These are phyloP conservation scores for Gastrophryne carolinensis DNA, from an alignment of 2,797 vertebrate genomes.

Conservation along the genomic window DNA sequence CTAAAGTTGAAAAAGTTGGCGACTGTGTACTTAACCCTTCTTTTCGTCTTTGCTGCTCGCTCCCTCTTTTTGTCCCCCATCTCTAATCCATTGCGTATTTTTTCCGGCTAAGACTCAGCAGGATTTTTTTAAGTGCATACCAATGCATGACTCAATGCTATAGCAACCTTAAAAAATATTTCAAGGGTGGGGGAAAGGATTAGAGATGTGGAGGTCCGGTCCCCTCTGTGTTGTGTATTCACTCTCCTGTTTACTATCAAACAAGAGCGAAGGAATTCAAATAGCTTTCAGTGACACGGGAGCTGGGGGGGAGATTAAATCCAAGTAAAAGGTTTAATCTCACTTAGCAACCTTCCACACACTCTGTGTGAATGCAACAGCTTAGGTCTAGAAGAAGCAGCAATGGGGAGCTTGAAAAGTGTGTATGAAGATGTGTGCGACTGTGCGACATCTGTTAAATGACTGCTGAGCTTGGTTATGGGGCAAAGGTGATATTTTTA, in stretches of 20 bases:
- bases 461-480: background rate
- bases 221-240: constrained; percentile 46
- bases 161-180: constrained; percentile 82
- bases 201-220: constrained; percentile 34
- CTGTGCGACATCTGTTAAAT: background rate
- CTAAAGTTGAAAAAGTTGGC: background rate
- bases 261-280: constrained; percentile 51
- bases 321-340: constrained; percentile 48
- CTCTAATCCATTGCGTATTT: constrained; percentile 49
- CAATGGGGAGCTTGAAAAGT: background rate
- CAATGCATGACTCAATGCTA: constrained; percentile 90
- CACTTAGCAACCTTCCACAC: constrained; percentile 47
- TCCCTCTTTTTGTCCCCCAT: constrained; percentile 21
- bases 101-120: constrained; percentile 74
- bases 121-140: constrained; percentile 84
- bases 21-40: constrained; percentile 31
- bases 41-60: background rate
- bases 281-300: constrained; percentile 43
- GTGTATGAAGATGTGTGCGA: background rate
- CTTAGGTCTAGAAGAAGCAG: constrained; percentile 16
- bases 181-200: constrained; percentile 51
- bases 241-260: constrained; percentile 52
- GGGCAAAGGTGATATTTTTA: too few relatives aligned
- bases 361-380: constrained; percentile 22
- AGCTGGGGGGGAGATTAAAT: constrained; percentile 37